These are phyloP conservation scores for Terrapene triunguis DNA, from an alignment of 2,113 vertebrate genomes.

Conservation along the genomic window DNA sequence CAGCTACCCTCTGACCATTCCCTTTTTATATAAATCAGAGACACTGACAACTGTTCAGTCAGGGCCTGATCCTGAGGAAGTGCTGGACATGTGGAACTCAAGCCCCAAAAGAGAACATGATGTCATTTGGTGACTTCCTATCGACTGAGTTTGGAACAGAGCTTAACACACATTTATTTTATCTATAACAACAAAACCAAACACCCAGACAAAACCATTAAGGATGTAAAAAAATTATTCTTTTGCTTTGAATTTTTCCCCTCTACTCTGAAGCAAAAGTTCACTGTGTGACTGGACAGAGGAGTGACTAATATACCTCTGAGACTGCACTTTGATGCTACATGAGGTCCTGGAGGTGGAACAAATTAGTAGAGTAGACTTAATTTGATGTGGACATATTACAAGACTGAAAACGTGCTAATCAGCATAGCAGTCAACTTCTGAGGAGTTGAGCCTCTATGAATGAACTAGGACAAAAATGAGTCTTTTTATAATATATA, in stretches of 20 bases:
- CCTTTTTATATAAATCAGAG: background rate
- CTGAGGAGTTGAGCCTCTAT: background rate
- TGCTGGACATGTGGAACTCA: background rate
- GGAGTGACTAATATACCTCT: background rate
- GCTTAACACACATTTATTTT: background rate
- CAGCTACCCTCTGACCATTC: background rate
- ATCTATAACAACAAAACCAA: background rate
- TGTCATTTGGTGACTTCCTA: background rate
- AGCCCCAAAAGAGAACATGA: background rate
- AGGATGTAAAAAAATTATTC: background rate
- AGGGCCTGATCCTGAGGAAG: background rate
- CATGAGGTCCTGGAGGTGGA: background rate
- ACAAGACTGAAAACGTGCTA: background rate
- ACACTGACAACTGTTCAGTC: background rate
- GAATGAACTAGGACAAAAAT: background rate
- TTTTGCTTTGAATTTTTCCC: background rate
- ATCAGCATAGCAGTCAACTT: background rate
- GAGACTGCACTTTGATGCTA: background rate
- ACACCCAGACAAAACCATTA: background rate
- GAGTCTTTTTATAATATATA: background rate
- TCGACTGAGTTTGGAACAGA: background rate
- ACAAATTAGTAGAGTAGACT: background rate
- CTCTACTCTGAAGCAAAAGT: background rate
- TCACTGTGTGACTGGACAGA: background rate
- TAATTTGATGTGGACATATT: background rate